Percentiles rank a stretch among this genome's conserved stretches.
Evolutionary conservation across 2,113 vertebrate genomes (phyloP).

Genomic region (Scortum barcoo): DNA sequence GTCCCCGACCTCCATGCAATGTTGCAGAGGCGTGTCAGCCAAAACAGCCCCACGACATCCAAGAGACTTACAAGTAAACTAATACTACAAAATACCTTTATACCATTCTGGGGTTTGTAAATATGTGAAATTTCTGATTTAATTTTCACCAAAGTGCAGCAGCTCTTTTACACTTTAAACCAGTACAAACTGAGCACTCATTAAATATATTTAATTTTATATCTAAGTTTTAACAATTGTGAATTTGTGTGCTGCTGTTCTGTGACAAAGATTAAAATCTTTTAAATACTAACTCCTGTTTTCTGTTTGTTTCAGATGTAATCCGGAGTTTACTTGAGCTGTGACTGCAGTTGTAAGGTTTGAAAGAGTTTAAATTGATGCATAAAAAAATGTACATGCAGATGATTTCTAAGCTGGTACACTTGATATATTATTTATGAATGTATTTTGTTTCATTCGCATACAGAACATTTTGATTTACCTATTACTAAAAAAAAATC

Average conservation of each 20-base stretch:
- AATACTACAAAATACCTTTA: neutral
- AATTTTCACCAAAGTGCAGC: neutral
- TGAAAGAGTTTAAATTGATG: neutral
- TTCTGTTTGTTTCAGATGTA: slow-evolving; percentile 65
- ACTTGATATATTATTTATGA: neutral
- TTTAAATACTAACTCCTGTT: neutral
- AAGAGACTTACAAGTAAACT: too few species aligned
- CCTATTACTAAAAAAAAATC: too few species aligned
- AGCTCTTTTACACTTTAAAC: neutral
- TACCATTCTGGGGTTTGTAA: neutral
- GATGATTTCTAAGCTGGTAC: neutral
- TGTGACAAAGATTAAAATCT: neutral
- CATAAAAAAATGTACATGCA: neutral
- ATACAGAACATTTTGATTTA: neutral
- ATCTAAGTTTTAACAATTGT: neutral
- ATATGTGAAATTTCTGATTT: neutral
- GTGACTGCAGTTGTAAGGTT: slow-evolving; percentile 15
- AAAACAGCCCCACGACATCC: too few species aligned
- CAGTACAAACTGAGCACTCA: neutral
- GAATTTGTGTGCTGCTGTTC: neutral
- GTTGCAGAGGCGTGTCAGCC: too few species aligned
- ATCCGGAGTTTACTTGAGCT: slow-evolving; percentile 53
- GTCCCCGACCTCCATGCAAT: too few species aligned
- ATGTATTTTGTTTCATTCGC: neutral
- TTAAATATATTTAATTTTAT: too few species aligned